Base-by-base conservation (phyloP, 2,888 invertebrate genomes). In the Clivina fossor region DNA sequence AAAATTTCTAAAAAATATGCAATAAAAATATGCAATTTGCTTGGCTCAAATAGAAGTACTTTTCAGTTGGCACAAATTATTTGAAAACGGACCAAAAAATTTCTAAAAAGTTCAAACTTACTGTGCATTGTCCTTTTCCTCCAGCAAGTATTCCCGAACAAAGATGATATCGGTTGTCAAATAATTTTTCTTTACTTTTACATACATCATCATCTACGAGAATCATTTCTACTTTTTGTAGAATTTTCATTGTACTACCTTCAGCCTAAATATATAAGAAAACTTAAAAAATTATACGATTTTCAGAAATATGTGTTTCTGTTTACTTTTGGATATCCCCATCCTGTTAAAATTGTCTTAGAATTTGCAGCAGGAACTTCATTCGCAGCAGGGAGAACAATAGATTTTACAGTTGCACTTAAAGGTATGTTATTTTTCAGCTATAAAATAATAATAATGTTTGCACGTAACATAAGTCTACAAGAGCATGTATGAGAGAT, bases 91-190 rank as follows among this genome's bases (percentile, higher is more conserved):
- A n/a, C n/a, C n/a, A n/a, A n/a, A n/a, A n/a, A n/a, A 37, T n/a
- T 19, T 19, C 19, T 16, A 8, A 40, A 40, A 3, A 20, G 7
- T 13, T 13, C 11, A n/a, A 22, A 26, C 66, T 63, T 63, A 69
- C 69, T 43, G 69, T 74, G 60, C 77, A 77, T 60, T 77, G 76
- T 2, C 77, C 77, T 61, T 69, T 74, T 3, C 76, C 76, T 7
- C 76, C 76, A 47, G 70, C 71, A 1, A 69, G 67, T 5, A 74
- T 64, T 2, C 76, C 76, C 2, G 75, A 76, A 59, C 77, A 77
- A 26, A 77, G 64, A 58, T 75, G 73, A n/a, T 68, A 70, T 55
- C 26, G 51, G 71, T 67, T 24, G 9, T 24, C 26, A 24, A 7
- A 24, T 24, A 24, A 24, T 7, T 24, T 24, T 24, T 24, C 26